Evolutionary conservation across 2,888 invertebrate species (phyloP).

Genomic region (Tethea ocularis): DNA sequence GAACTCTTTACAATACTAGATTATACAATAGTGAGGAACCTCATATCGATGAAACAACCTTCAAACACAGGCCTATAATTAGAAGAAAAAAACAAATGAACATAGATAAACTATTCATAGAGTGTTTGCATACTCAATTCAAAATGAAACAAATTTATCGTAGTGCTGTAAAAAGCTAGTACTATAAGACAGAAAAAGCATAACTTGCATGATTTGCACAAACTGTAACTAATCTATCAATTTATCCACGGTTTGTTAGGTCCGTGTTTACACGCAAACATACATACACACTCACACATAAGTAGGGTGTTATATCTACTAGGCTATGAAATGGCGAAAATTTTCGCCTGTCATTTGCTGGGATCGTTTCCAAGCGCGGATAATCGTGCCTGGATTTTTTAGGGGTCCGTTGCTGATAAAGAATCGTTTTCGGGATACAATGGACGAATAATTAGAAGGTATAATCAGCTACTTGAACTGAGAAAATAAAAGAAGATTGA

Average conservation of each 20-base stretch:
- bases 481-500: too few species aligned
- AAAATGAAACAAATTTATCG: not conserved
- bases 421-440: constrained; percentile 1
- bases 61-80: too few species aligned
- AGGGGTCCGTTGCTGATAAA: constrained; percentile 10
- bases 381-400: constrained; percentile 19
- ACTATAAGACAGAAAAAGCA: constrained; percentile 26
- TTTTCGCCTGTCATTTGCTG: constrained; percentile 68
- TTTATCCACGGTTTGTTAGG: constrained; percentile 79
- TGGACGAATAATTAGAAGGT: not conserved
- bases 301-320: constrained; percentile 35
- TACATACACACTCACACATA: constrained; percentile 25
- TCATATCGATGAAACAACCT: too few species aligned
- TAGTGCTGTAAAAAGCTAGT: not conserved
- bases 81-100: too few species aligned
- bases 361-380: constrained; percentile 38
- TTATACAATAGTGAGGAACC: too few species aligned
- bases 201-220: constrained; percentile 64
- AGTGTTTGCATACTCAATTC: too few species aligned
- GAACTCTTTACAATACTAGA: too few species aligned
- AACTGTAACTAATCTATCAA: constrained; percentile 75
- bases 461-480: not conserved
- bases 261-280: constrained; percentile 38
- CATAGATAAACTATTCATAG: too few species aligned
- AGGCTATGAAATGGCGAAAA: constrained; percentile 59